Percentiles rank a stretch among this genome's conserved stretches.
These are phyloP conservation scores for Eleginops maclovinus DNA, from an alignment of 2,113 vertebrate species.

Conservation along the genomic window DNA sequence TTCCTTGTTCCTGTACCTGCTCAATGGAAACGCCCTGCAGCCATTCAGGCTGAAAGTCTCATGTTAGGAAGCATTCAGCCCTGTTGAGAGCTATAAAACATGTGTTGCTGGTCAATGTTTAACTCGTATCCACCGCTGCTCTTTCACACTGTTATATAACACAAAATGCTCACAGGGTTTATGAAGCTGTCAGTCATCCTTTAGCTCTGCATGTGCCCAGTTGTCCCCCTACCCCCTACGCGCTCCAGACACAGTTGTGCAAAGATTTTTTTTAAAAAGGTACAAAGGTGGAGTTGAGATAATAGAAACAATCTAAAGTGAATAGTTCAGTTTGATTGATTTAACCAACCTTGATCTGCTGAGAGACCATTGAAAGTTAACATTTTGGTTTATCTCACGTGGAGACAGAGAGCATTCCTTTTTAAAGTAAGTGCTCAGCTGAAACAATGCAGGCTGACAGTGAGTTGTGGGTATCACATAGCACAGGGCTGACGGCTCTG, in stretches of 20 bases:
- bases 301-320: neutral
- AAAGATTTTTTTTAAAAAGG: conserved; percentile 15
- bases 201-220: conserved; percentile 18
- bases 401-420: conserved; percentile 21
- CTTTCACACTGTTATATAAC: conserved; percentile 37
- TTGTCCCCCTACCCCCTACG: neutral
- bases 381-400: conserved; percentile 39
- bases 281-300: neutral
- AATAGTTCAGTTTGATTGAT: neutral
- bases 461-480: conserved; percentile 30
- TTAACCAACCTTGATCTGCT: neutral
- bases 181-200: conserved; percentile 39
- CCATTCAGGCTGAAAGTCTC: neutral
- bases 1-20: no score
- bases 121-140: conserved; percentile 39
- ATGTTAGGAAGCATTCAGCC: conserved; percentile 5
- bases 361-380: neutral
- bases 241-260: neutral
- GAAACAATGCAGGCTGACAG: conserved; percentile 24
- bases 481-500: conserved; percentile 38
- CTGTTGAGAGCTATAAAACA: conserved; percentile 21
- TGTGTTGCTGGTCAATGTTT: conserved; percentile 50
- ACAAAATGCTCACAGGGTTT: conserved; percentile 23
- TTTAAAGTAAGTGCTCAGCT: conserved; percentile 36
- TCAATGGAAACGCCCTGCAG: conserved; percentile 35